A percentile compares a stretch with the other conserved stretches of the same genome.
phyloP scores from a whole-genome alignment of 1,140 invertebrate species.

The Proctacanthus coquilletti region DNA sequence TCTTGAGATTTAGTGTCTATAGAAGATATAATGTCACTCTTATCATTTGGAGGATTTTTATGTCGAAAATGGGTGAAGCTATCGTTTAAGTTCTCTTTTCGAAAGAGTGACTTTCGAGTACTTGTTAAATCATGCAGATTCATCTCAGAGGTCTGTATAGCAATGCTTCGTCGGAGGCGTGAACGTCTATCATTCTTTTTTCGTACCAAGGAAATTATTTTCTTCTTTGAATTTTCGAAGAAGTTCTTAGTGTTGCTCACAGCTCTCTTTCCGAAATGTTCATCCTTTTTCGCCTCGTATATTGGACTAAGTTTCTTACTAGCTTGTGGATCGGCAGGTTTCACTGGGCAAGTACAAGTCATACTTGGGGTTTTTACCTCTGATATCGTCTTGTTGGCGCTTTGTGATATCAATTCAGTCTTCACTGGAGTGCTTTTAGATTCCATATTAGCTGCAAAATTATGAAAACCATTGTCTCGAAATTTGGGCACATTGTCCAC shows the following conservation, averaged over 20 bases:
- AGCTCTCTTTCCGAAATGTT: slow-evolving; percentile 7
- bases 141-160: not conserved
- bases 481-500: slow-evolving; percentile 13
- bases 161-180: no score
- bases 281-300: slow-evolving; percentile 7
- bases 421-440: slow-evolving; percentile 23
- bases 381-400: no score
- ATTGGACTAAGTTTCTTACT: slow-evolving; percentile 9
- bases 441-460: slow-evolving; percentile 18
- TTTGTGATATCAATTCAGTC: slow-evolving; percentile 7
- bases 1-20: not conserved
- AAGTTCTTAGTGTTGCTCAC: not conserved
- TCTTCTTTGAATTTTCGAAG: slow-evolving; percentile 17
- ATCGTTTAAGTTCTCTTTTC: no score
- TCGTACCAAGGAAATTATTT: slow-evolving; percentile 4
- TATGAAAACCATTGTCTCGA: slow-evolving; percentile 7
- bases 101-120: no score
- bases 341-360: no score
- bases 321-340: no score
- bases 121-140: not conserved
- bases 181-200: not conserved
- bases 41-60: not conserved
- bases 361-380: no score
- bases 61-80: no score
- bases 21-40: not conserved